Base-by-base conservation (phyloP, 1,140 invertebrate genomes). In the Macrostomum lignano region DNA sequence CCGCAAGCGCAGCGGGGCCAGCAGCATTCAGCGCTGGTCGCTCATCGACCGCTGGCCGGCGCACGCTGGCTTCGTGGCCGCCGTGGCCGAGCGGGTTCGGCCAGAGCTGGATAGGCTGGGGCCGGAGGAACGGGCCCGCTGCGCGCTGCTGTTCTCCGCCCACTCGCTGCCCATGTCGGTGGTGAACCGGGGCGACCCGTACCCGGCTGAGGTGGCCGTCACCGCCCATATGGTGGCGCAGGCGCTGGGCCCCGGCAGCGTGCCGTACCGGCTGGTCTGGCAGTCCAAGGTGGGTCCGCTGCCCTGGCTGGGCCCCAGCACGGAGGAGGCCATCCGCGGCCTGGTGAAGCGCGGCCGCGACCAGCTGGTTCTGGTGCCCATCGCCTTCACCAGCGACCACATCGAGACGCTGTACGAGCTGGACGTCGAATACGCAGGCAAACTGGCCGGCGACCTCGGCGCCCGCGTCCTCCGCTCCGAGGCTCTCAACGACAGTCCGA, bases 321-420 rank as follows among this genome's bases (percentile, higher is more conserved):
- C 82, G 7, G 79, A 91, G 56, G 71, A 81, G 35, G 74, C 78
- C 25, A 72, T 94, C 11, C 76, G 75, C 62, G 65, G 70, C 1
- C 74, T 84, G 44, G 73, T 72, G 0, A 72, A 73, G 0, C 71
- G 72, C 44, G 76, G 76, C 1, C 65, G 67, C 29, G 81, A 79
- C 44, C 71, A 82, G 53, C 68, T 91, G 41, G 65, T 94, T 29
- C 49, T 94, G 17, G 77, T 93, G 11, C 84, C 84, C 2, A 77
- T 94, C 46, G 79, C 84, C 11, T 94, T 94, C 57, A 78, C 86
- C 1, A 91, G 82, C 53, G 84, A 94, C 49, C 84, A 93, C 48
- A 91, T 93, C 46, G 84, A 93, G 58, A 93, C 84, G 0, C 60
- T 93, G 17, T 82, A 82, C 55, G 84, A 94, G 58, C 55, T 94